Base-by-base conservation (phyloP, 2,797 vertebrate species). In the Sebastes diaconus region DNA sequence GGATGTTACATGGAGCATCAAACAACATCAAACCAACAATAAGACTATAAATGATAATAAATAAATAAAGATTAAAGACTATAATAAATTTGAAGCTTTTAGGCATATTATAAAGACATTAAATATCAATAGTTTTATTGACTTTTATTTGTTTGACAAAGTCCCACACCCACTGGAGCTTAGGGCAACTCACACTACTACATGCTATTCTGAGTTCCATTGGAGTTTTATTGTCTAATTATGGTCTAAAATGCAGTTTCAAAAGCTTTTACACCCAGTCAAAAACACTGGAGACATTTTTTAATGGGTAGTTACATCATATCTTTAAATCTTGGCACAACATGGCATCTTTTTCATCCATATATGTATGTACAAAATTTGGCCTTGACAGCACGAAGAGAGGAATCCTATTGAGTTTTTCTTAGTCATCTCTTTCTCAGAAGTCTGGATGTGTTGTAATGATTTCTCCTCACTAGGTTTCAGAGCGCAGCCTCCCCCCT, bases 401-500 rank as follows among this genome's bases (percentile, higher is more conserved):
- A 46, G 16, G 42, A 18, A 46, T 46, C 42, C 42, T 46, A 46
- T 18, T 46, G 14, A 46, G 14, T 18, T 46, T 46, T 46, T 46
- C 42, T 46, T 46, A 46, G 42, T 70, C 20, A 20, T 9, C 12
- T 63, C 3, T 16, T 57, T 30, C 10, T 50, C 25, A 67, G 5
- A 69, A 25, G 3, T 18, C 2, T 27, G 5, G 18, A 52, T 63
- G 14, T 69, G 25, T 20, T 59, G 9, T 74, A 2, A 66, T 68
- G 14, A 2, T 61, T 34, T 80, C n/a, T 69, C 9, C 54, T 30
- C 13, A 0, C 57, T 32, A 99, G 98, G 98, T 95, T 0, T 97
- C 97, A 0, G 97, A 98, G 88, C 95, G 98, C 75, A 94, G 91
- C 80, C 95, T 99, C 54, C 95, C 96, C 22, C 98, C 98, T 0